These are phyloP conservation scores for Spheniscus humboldti DNA, from an alignment of 2,797 vertebrate species.

Conservation along the genomic window DNA sequence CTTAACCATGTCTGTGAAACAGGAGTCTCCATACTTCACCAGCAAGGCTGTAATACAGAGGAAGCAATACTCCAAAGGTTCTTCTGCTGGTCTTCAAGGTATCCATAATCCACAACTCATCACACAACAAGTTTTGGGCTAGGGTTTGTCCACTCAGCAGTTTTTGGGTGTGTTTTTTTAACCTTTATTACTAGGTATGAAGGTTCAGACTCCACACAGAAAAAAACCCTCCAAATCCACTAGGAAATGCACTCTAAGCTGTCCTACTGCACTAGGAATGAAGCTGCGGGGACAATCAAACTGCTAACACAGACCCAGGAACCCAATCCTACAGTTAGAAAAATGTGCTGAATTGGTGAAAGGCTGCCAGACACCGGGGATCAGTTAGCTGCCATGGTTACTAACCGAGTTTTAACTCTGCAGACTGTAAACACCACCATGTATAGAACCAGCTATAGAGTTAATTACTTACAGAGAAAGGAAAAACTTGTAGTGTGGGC, in stretches of 20 bases:
- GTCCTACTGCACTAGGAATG: neutral
- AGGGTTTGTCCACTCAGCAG: neutral
- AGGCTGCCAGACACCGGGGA: conserved; percentile 20
- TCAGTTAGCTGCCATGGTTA: conserved; percentile 4
- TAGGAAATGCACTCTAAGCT: conserved; percentile 32
- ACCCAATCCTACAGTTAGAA: conserved; percentile 20
- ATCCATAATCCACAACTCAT: neutral
- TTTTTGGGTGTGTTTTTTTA: neutral
- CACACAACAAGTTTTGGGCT: neutral
- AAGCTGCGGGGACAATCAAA: conserved; percentile 27
- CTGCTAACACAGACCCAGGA: conserved; percentile 35
- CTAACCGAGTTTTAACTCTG: neutral
- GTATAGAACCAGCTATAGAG: neutral
- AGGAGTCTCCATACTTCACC: neutral
- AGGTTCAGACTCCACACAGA: neutral
- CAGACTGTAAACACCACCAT: neutral
- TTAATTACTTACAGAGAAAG: neutral
- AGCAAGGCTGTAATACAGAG: neutral
- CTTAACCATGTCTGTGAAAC: neutral
- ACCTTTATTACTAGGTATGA: neutral
- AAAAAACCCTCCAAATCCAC: neutral
- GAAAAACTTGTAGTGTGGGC: neutral
- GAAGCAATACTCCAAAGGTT: neutral
- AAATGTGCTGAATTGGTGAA: conserved; percentile 24
- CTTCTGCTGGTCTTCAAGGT: neutral